Percentiles rank a stretch among this genome's conserved stretches.
phyloP scores from a whole-genome alignment of 2,113 vertebrate genomes.

The Clarias macrocephalus region DNA sequence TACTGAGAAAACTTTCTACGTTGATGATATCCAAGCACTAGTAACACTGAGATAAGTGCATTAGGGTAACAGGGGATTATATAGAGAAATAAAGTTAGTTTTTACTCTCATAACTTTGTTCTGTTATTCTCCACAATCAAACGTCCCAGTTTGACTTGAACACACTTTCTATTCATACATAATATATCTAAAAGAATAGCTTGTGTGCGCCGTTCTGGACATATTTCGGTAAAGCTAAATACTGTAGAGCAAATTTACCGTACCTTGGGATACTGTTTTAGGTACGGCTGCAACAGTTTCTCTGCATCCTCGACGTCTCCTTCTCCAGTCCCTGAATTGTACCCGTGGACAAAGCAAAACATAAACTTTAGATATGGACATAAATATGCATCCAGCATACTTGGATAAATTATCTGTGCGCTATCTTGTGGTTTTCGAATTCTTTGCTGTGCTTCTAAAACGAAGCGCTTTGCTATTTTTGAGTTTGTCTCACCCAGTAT shows the following conservation, averaged over 20 bases:
- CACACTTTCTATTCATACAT: not conserved
- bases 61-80: too few relatives aligned
- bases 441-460: not conserved
- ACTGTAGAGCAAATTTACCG: not conserved
- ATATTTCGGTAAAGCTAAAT: not conserved
- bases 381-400: not conserved
- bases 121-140: too few relatives aligned
- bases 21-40: too few relatives aligned
- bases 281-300: slow-evolving; percentile 87
- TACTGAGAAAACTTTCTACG: too few relatives aligned
- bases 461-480: too few relatives aligned
- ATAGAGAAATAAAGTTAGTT: too few relatives aligned
- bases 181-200: not conserved
- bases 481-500: slow-evolving; percentile 82
- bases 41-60: too few relatives aligned
- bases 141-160: too few relatives aligned
- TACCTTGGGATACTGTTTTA: slow-evolving; percentile 89
- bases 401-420: not conserved
- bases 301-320: slow-evolving; percentile 92
- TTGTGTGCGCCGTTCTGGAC: not conserved
- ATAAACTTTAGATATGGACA: not conserved
- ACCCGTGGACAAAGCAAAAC: slow-evolving; percentile 22
- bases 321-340: slow-evolving; percentile 86
- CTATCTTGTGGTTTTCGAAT: not conserved
- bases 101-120: too few relatives aligned